Evolutionary conservation across 1,140 invertebrate genomes (phyloP).

Genomic region (Meloidogyne hapla): DNA sequence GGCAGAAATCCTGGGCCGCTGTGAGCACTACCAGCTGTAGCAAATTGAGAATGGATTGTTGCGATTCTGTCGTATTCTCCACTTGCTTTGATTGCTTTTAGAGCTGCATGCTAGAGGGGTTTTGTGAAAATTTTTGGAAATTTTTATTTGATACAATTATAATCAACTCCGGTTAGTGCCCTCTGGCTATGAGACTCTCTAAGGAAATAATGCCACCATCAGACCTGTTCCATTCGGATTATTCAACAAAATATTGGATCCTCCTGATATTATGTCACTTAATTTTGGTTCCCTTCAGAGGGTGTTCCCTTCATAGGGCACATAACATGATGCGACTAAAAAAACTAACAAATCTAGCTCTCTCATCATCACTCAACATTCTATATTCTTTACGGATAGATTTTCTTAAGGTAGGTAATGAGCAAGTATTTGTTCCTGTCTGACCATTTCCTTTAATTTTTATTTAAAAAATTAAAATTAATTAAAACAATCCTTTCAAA

Average conservation of each 20-base stretch:
- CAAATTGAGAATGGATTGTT: constrained; percentile 48
- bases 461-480: not conserved
- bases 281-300: no score
- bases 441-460: constrained; percentile 1
- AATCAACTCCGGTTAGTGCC: no score
- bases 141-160: no score
- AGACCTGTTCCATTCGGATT: no score
- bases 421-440: not conserved
- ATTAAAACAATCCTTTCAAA: constrained; percentile 8
- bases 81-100: constrained; percentile 63
- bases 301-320: no score
- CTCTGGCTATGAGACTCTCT: no score
- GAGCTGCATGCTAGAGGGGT: constrained; percentile 63
- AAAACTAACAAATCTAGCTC: constrained; percentile 13
- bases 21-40: constrained; percentile 54
- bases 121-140: no score
- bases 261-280: no score
- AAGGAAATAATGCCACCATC: no score
- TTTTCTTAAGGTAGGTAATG: constrained; percentile 24
- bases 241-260: no score
- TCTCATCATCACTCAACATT: constrained; percentile 40
- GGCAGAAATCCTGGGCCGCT: constrained; percentile 35
- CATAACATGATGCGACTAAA: no score
- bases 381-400: constrained; percentile 50
- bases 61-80: constrained; percentile 60